Evolutionary conservation across 2,888 invertebrate species (phyloP), one percentile per base, ranked within the genome.

Genomic region (Hypsopygia costalis): DNA sequence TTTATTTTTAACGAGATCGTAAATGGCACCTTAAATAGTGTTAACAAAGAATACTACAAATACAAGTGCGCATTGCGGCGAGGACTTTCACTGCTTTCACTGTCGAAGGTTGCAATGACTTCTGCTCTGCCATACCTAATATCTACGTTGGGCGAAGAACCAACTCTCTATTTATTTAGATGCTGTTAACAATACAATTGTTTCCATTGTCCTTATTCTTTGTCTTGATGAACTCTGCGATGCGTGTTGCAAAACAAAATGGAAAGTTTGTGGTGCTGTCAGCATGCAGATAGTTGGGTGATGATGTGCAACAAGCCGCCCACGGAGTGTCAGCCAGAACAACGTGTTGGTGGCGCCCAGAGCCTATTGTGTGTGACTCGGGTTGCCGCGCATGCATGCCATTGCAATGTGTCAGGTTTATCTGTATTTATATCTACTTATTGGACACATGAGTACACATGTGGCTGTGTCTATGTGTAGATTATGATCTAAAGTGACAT

Each of bases 21-120:
- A 36, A 11, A 38, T 31, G 25, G n/a, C 11, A 27, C 25, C 9
- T 38, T 25, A 12, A 36, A 44, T 37, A 55, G 58, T 65, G 70
- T 61, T 69, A 65, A 72, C 63, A 65, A 68, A 68, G 61, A 69
- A 60, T 58, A 60, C 50, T 57, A 47, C 53, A 47, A 52, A 55
- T 55, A 58, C 58, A 50, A 56, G 55, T 54, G 48, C 47, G 56
- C 43, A 47, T 45, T 50, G 55, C 49, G 49, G 51, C 55, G 52
- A 69, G 67, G 56, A 81, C 86, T 87, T 87, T 87, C 87, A 80
- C 87, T 81, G 80, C 83, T 87, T 87, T 87, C 87, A 80, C 86
- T 78, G 65, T 71, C 69, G 55, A 64, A 65, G 66, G 62, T 63
- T 69, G 69, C 70, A 70, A 49, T 60, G 72, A 69, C 69, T 62